These are phyloP conservation scores for Helarctos malayanus DNA, from an alignment of 2,797 vertebrate species.

Conservation along the genomic window DNA sequence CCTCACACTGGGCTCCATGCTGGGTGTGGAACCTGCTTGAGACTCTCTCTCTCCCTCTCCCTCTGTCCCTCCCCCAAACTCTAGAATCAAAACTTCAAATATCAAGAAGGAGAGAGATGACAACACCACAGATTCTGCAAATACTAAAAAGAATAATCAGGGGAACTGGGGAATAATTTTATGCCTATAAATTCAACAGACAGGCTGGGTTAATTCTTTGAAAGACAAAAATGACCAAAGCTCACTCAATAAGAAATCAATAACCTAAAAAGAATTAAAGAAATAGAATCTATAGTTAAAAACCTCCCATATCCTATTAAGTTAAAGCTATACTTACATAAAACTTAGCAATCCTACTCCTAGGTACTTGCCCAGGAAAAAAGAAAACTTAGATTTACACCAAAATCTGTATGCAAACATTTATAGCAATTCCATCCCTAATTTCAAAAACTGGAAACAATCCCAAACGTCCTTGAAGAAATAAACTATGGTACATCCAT, in stretches of 20 bases:
- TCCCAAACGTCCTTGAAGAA: not conserved
- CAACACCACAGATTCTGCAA: not conserved
- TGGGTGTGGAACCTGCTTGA: not conserved
- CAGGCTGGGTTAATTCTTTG: not conserved
- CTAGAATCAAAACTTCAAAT: not conserved
- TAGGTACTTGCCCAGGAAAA: not conserved
- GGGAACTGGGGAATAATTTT: not conserved
- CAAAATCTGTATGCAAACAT: not conserved
- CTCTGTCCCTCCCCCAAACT: not conserved
- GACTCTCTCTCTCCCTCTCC: not conserved
- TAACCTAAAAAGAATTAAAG: not conserved
- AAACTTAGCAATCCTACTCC: not conserved
- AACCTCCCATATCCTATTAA: not conserved
- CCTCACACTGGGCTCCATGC: not conserved
- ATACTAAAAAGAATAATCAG: not conserved
- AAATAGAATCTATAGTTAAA: slow-evolving; percentile 50
- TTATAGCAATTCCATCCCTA: not conserved
- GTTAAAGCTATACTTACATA: not conserved
- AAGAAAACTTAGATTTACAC: not conserved
- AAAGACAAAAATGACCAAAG: slow-evolving; percentile 46
- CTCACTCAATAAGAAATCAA: not conserved
- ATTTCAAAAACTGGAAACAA: not conserved
- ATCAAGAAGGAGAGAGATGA: not conserved
- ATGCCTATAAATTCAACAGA: slow-evolving; percentile 9
- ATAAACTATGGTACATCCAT: not conserved